Evolutionary conservation across 2,888 invertebrate species (phyloP), one percentile per base, ranked within the genome.

Genomic region (Dysmachus trigonus): DNA sequence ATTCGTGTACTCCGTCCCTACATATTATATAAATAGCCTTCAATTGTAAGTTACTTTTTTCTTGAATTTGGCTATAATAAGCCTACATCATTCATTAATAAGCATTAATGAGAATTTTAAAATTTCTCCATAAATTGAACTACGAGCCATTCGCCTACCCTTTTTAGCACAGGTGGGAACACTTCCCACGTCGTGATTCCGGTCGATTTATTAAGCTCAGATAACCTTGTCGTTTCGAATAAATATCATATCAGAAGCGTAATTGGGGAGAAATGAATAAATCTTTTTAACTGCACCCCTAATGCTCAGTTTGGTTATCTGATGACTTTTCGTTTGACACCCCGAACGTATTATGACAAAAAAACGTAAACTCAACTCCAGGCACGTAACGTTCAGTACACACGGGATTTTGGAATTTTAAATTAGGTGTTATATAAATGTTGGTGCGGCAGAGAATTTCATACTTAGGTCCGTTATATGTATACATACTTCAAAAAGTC

Each of bases 361-460:
- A 72, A 74, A 74, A 51, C 30, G 62, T 18, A 33, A 31, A n/a
- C 27, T n/a, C n/a, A 33, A 33, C 33, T 41, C 77, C 18, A 85
- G 22, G 13, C 77, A 35, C 47, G 53, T 81, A 81, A 86, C 73
- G 86, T 81, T 72, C 31, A 15, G 30, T 8, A 30, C 30, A 73
- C 86, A 86, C 81, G 86, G 81, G 72, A 86, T 72, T 81, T 79
- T 41, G n/a, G 81, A 86, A 86, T 81, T 86, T 72, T 38, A 85
- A 85, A 79, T 85, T 51, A 86, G 35, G 31, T 47, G 3, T 33
- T 7, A 47, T 18, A 33, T 33, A 38, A 72, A 41, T 38, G 33
- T 30, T 72, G 41, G 35, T 15, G 79, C 1, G 7, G 51, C 3
- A 62, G 31, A 51, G 47, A 41, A 41, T 51, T 31, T 82, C 5